These are phyloP conservation scores for Saccopteryx bilineata DNA, from an alignment of 2,113 vertebrate genomes.

Conservation along the genomic window DNA sequence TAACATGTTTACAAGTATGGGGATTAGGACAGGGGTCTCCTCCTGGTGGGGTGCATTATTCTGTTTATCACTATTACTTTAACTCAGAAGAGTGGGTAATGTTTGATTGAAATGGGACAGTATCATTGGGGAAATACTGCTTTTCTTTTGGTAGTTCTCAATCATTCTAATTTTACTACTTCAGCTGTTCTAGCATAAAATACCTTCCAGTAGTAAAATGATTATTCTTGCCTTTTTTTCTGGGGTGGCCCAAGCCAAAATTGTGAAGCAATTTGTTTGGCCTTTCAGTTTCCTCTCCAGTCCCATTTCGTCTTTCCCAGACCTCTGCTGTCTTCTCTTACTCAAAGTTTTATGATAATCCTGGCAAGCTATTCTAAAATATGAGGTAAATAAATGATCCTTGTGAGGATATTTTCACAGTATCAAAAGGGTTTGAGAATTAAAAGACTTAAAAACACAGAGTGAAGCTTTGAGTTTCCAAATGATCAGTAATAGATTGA, in stretches of 20 bases:
- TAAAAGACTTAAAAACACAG: conserved; percentile 25
- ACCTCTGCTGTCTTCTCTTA: not conserved
- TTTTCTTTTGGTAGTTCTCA: conserved; percentile 30
- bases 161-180: not conserved
- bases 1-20: not conserved
- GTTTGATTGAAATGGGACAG: not conserved
- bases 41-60: not conserved
- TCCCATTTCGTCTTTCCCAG: conserved; percentile 12
- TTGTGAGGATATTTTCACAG: not conserved
- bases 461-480: not conserved
- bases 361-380: not conserved
- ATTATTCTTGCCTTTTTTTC: not conserved
- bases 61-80: not conserved
- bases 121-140: not conserved
- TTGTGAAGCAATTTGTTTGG: conserved; percentile 21
- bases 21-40: not conserved
- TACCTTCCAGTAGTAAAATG: not conserved
- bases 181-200: not conserved
- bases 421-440: conserved; percentile 40
- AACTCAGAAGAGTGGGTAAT: not conserved
- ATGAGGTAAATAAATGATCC: not conserved
- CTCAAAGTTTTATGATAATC: not conserved
- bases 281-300: not conserved
- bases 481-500: not conserved
- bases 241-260: not conserved